phyloP scores from a whole-genome alignment of 2,888 invertebrate species.

The Agrotis exclamationis region DNA sequence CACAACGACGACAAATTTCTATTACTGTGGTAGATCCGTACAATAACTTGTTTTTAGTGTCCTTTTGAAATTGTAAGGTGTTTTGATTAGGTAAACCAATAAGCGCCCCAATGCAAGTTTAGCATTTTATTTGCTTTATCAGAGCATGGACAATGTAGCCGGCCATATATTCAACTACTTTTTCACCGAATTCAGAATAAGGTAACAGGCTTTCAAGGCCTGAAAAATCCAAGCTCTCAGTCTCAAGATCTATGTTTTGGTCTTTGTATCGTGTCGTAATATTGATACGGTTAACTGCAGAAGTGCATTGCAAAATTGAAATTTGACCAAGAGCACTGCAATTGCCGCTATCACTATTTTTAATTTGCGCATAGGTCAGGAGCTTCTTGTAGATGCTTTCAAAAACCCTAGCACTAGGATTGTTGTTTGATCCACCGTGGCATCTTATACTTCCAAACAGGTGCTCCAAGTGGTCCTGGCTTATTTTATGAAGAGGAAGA shows the following conservation, averaged over 20 bases:
- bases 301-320: background rate
- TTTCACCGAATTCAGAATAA: background rate
- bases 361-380: background rate
- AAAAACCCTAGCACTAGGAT: slow-evolving; percentile 1
- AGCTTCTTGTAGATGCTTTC: background rate
- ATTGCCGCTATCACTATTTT: background rate
- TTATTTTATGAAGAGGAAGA: slow-evolving; percentile 10
- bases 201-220: background rate
- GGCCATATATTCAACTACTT: no score
- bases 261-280: background rate
- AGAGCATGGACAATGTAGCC: no score
- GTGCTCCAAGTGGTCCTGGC: slow-evolving; percentile 8
- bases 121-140: no score
- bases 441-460: background rate
- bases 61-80: no score
- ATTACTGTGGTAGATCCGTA: no score
- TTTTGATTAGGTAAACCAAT: no score
- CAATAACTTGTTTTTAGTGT: no score
- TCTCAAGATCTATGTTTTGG: background rate
- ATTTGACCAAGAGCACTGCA: background rate
- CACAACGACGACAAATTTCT: no score
- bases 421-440: slow-evolving; percentile 9
- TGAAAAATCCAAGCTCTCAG: background rate
- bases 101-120: no score
- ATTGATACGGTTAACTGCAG: background rate